phyloP scores from a whole-genome alignment of 2,797 vertebrate genomes.

The Euphonia xanthogaster region DNA sequence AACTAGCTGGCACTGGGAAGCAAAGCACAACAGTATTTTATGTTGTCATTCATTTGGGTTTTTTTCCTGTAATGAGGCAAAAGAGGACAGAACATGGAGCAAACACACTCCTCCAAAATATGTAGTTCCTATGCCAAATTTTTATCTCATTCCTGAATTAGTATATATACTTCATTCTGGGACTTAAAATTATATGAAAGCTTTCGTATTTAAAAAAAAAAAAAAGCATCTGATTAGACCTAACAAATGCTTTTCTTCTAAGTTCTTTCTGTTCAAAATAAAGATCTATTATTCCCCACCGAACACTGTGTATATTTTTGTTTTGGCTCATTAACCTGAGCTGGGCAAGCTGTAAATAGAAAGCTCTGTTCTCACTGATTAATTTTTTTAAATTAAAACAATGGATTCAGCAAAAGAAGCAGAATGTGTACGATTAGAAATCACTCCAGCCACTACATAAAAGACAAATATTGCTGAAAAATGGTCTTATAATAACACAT shows the following conservation, averaged over 20 bases:
- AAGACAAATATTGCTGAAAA: conserved; percentile 25
- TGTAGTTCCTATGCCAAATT: neutral
- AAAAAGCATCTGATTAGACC: neutral
- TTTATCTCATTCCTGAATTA: neutral
- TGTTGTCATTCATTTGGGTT: accelerated
- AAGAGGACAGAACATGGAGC: neutral
- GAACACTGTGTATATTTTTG: neutral
- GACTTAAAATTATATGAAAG: neutral
- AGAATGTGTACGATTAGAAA: conserved; percentile 6
- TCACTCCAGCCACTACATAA: neutral
- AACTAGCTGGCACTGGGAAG: neutral
- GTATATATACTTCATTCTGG: neutral
- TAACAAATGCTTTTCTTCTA: neutral
- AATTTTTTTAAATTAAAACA: neutral
- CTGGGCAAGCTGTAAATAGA: conserved; percentile 9
- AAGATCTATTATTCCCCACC: neutral
- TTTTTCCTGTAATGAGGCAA: neutral
- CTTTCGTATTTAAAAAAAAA: neutral
- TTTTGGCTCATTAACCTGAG: conserved; percentile 26
- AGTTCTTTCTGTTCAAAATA: neutral
- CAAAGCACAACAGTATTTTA: neutral
- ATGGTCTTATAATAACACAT: neutral
- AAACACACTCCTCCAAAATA: neutral
- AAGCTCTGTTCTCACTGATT: neutral
- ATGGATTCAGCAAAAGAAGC: neutral